These are phyloP conservation scores for Phaenicophaeus curvirostris DNA, from an alignment of 2,797 vertebrate species.

Conservation along the genomic window DNA sequence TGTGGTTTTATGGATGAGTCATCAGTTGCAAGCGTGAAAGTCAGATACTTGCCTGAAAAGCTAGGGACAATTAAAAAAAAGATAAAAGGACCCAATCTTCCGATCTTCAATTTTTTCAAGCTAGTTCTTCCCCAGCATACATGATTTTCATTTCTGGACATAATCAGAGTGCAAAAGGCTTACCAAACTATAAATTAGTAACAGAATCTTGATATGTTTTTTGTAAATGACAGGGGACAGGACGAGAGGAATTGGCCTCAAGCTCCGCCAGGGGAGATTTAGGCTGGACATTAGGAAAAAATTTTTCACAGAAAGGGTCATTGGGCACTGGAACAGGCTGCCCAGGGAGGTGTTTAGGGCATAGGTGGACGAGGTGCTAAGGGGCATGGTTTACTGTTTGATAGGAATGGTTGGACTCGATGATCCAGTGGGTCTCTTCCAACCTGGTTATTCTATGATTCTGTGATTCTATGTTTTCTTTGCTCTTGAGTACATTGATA, in stretches of 20 bases:
- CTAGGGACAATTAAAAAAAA: background rate
- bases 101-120: background rate
- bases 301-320: too few species aligned
- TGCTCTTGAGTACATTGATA: background rate
- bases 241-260: too few species aligned
- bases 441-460: too few species aligned
- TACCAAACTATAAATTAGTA: background rate
- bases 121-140: background rate
- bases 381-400: too few species aligned
- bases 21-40: background rate
- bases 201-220: background rate
- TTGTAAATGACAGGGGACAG: background rate
- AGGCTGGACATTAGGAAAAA: too few species aligned
- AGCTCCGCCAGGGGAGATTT: too few species aligned
- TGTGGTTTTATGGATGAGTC: background rate
- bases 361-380: too few species aligned
- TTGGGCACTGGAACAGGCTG: too few species aligned
- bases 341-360: too few species aligned
- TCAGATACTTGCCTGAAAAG: background rate
- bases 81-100: accelerated
- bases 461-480: background rate
- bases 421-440: too few species aligned
- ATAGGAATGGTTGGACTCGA: too few species aligned
- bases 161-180: background rate
- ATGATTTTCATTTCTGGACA: background rate